A percentile compares a stretch with the other conserved stretches of the same genome.
These are phyloP conservation scores for Portunus trituberculatus DNA, from an alignment of 1,140 invertebrate genomes.

Conservation along the genomic window DNA sequence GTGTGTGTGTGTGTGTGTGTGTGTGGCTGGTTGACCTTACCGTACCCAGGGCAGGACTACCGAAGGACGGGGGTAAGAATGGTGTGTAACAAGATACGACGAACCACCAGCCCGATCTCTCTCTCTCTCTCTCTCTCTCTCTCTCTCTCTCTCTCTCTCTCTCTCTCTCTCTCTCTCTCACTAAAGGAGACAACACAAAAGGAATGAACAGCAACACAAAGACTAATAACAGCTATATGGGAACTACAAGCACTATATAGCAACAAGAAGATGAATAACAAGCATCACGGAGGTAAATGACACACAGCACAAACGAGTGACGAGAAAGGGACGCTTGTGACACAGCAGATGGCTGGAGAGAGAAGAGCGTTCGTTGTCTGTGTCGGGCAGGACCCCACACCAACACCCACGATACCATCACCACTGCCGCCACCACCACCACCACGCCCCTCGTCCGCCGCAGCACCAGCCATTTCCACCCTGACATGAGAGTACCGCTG, in stretches of 20 bases:
- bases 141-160: conserved; percentile 20
- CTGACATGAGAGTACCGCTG: background rate
- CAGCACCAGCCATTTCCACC: background rate
- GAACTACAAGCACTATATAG: too few relatives aligned
- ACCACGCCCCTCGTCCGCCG: background rate
- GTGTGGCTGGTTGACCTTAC: background rate
- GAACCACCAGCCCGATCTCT: conserved; percentile 12
- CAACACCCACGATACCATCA: conserved; percentile 54
- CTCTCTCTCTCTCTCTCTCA: background rate
- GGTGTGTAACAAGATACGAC: conserved; percentile 8
- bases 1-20: conserved; percentile 11
- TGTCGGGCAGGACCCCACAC: conserved; percentile 39
- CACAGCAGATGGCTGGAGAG: conserved; percentile 8
- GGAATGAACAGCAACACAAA: too few relatives aligned
- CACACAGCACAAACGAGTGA: background rate
- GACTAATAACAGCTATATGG: too few relatives aligned
- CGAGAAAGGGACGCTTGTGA: background rate
- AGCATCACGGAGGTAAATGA: background rate
- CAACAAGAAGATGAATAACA: background rate
- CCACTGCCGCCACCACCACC: background rate
- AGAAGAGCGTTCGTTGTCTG: conserved; percentile 28
- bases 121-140: conserved; percentile 20
- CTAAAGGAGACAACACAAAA: too few relatives aligned
- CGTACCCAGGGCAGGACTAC: conserved; percentile 1
- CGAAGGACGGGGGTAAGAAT: conserved; percentile 9